A percentile compares a stretch with the other conserved stretches of the same genome.
These are phyloP conservation scores for Falco concolor DNA, from an alignment of 2,797 vertebrate species.

Conservation along the genomic window DNA sequence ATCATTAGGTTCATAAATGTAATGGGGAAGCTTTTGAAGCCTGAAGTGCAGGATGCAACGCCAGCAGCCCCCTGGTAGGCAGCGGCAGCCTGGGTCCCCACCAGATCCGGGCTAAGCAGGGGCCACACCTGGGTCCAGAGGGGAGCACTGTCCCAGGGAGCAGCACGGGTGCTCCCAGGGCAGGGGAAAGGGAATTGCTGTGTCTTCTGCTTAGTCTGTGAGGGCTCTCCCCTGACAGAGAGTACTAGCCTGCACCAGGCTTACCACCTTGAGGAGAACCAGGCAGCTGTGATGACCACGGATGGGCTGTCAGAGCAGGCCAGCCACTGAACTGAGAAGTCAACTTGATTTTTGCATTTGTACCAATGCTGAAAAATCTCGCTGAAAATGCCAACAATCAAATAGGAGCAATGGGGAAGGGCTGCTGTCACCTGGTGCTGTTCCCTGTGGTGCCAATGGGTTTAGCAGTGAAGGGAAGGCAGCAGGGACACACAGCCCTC, in stretches of 20 bases:
- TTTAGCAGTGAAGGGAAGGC: not conserved
- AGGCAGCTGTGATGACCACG: accelerated
- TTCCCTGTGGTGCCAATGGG: not conserved
- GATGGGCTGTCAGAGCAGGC: not conserved
- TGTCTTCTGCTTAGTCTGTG: not conserved
- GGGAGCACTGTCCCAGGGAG: not conserved
- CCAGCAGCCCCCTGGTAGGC: not conserved
- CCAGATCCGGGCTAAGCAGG: not conserved
- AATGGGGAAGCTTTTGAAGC: not conserved
- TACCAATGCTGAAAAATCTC: not conserved
- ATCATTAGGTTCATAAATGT: not conserved
- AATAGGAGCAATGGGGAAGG: not conserved
- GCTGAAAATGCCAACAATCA: not conserved
- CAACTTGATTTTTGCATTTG: not conserved
- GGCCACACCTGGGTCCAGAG: not conserved
- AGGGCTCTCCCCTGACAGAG: not conserved
- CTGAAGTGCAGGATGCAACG: not conserved
- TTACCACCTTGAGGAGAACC: not conserved
- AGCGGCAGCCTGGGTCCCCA: not conserved
- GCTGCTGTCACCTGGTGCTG: not conserved
- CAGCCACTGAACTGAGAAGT: not conserved
- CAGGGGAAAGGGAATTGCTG: not conserved
- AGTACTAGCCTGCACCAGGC: not conserved
- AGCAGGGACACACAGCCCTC: not conserved
- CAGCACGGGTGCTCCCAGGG: not conserved